Percentiles rank a stretch among this genome's conserved stretches.
These are phyloP conservation scores for Meliscaeva auricollis DNA, from an alignment of 2,888 invertebrate species.

Conservation along the genomic window DNA sequence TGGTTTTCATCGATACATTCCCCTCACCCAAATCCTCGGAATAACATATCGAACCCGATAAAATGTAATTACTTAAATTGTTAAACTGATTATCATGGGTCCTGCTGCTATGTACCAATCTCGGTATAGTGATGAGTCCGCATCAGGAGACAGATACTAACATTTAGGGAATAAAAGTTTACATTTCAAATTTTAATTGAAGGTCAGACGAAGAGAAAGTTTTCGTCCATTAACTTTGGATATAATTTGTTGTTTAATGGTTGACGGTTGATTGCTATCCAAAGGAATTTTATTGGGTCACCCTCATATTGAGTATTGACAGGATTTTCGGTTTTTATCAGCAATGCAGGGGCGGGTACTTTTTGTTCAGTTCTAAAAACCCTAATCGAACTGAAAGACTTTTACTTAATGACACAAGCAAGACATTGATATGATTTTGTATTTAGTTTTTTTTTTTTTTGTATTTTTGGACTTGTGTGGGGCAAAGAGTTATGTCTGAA, in stretches of 20 bases:
- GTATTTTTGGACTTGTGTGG: not conserved
- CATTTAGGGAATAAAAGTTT: slow-evolving; percentile 29
- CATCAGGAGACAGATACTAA: slow-evolving; percentile 14
- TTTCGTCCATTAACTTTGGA: slow-evolving; percentile 50
- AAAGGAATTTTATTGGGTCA: slow-evolving; percentile 45
- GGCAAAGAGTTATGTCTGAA: not conserved
- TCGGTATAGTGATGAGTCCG: not conserved
- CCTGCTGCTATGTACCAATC: not conserved
- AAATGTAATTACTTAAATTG: slow-evolving; percentile 74
- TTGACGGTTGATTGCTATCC: slow-evolving; percentile 9
- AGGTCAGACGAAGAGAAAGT: slow-evolving; percentile 62
- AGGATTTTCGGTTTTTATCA: slow-evolving; percentile 6
- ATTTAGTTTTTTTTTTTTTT: slow-evolving; percentile 8
- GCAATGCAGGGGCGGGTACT: slow-evolving; percentile 7
- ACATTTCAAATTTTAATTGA: slow-evolving; percentile 51
- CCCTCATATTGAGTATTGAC: slow-evolving; percentile 8
- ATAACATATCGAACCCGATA: slow-evolving; percentile 52
- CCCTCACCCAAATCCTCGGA: not conserved
- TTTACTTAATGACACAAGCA: slow-evolving; percentile 61
- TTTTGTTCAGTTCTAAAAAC: slow-evolving; percentile 25
- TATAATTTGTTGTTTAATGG: slow-evolving; percentile 59
- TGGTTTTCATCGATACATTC: slow-evolving; percentile 30
- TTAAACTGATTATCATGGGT: slow-evolving; percentile 45
- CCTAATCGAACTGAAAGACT: slow-evolving; percentile 59
- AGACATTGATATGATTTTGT: slow-evolving; percentile 69